Evolutionary conservation across 1,140 invertebrate genomes (phyloP).

Genomic region (Drosophila tristis): DNA sequence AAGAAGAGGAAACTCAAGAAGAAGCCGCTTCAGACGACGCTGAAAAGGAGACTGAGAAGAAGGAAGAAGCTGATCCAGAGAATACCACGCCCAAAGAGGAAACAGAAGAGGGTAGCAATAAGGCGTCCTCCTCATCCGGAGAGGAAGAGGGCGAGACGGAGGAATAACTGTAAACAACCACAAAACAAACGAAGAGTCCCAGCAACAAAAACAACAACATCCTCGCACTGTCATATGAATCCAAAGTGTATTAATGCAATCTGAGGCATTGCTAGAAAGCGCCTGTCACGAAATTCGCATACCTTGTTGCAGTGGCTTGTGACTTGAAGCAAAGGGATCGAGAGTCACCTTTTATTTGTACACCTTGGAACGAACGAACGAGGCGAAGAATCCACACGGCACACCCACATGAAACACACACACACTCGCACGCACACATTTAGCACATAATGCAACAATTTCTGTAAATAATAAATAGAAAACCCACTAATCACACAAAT

Average conservation of each 20-base stretch:
- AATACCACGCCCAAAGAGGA: background rate
- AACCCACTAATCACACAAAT: constrained; percentile 47
- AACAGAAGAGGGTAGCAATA: constrained; percentile 14
- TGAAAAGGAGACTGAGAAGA: constrained; percentile 5
- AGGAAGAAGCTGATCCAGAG: background rate
- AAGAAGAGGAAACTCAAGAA: constrained; percentile 1
- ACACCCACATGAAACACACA: constrained; percentile 16
- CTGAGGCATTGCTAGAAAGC: too few species aligned
- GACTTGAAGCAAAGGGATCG: too few species aligned
- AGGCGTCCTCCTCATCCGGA: constrained; percentile 5
- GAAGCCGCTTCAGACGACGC: background rate
- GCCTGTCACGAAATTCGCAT: too few species aligned
- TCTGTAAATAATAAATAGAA: constrained; percentile 71
- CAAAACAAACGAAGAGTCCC: constrained; percentile 4
- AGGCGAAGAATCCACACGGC: background rate
- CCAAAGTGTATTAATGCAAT: background rate
- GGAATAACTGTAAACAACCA: constrained; percentile 20
- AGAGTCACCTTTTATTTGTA: background rate
- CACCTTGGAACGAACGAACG: background rate
- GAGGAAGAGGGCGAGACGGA: constrained; percentile 50
- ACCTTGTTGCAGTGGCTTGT: too few species aligned
- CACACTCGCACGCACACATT: constrained; percentile 27
- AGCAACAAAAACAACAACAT: constrained; percentile 1
- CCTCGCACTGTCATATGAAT: constrained; percentile 24
- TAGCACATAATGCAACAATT: constrained; percentile 60